A percentile compares a stretch with the other conserved stretches of the same genome.
Evolutionary conservation across 2,888 invertebrate genomes (phyloP).

Genomic region (Piscicola geometra): DNA sequence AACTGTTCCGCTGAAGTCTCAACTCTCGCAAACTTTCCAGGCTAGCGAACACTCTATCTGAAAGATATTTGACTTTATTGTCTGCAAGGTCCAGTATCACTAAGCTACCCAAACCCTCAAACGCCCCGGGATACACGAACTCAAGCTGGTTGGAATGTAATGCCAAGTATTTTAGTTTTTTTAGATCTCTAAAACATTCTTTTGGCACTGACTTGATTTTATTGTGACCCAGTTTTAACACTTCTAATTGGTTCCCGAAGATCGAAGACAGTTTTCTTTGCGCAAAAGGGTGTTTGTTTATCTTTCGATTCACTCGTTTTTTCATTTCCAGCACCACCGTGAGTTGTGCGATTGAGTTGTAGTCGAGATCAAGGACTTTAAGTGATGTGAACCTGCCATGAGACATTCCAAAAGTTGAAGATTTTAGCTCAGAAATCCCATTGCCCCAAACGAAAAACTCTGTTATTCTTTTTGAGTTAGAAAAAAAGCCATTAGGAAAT

Average conservation of each 20-base stretch:
- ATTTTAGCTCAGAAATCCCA: constrained; percentile 31
- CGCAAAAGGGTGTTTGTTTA: constrained; percentile 21
- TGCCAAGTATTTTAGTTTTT: constrained; percentile 38
- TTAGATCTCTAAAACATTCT: constrained; percentile 36
- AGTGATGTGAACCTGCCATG: constrained; percentile 15
- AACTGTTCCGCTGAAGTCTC: constrained; percentile 39
- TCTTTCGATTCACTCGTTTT: not conserved
- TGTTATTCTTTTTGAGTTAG: constrained; percentile 23
- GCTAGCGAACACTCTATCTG: constrained; percentile 39
- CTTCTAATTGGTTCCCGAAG: constrained; percentile 34
- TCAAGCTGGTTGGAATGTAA: constrained; percentile 40
- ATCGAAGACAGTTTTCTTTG: constrained; percentile 35
- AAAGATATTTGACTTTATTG: constrained; percentile 40
- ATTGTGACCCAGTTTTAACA: constrained; percentile 39
- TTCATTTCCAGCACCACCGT: not conserved
- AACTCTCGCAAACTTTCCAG: constrained; percentile 38
- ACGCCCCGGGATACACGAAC: constrained; percentile 38
- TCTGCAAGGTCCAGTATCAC: constrained; percentile 38
- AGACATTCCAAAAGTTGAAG: constrained; percentile 30
- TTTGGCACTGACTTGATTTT: constrained; percentile 32
- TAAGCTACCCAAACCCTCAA: constrained; percentile 38
- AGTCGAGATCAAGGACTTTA: constrained; percentile 36
- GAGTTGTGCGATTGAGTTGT: constrained; percentile 13
- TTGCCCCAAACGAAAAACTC: constrained; percentile 41
- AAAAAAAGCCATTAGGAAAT: constrained; percentile 36